A percentile compares a stretch with the other conserved stretches of the same genome.
These are phyloP conservation scores for Cichlasoma orientale DNA, from an alignment of 2,797 vertebrate species.

Conservation along the genomic window DNA sequence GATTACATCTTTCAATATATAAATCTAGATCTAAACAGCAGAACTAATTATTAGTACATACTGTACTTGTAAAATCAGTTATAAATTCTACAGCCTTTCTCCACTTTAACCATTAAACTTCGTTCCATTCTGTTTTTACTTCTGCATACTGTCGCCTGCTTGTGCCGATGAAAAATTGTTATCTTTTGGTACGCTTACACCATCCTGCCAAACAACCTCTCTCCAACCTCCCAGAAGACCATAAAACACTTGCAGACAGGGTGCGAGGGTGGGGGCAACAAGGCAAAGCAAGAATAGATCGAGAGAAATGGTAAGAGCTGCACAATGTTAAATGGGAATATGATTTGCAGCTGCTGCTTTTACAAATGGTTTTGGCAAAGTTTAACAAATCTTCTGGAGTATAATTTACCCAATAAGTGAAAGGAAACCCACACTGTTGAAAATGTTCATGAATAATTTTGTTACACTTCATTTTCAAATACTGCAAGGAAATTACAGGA, in stretches of 20 bases:
- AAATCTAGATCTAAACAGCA: neutral
- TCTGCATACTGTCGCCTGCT: neutral
- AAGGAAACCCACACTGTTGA: constrained; percentile 24
- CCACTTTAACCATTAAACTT: constrained; percentile 2
- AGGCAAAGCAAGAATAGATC: constrained; percentile 38
- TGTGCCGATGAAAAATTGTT: constrained; percentile 41
- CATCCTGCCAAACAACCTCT: constrained; percentile 48
- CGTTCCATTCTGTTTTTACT: neutral
- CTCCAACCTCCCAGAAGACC: constrained; percentile 54
- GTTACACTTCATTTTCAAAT: constrained; percentile 58
- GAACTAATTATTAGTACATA: neutral
- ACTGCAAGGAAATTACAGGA: constrained; percentile 16
- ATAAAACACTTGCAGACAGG: constrained; percentile 47
- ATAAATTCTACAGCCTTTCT: neutral
- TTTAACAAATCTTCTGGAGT: constrained; percentile 38
- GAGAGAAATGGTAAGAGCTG: constrained; percentile 40
- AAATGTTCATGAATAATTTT: constrained; percentile 64
- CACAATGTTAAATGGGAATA: constrained; percentile 37
- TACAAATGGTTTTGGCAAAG: constrained; percentile 47
- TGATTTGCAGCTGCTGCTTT: constrained; percentile 39
- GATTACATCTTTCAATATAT: neutral
- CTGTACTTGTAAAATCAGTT: neutral
- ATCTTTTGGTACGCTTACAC: constrained; percentile 45
- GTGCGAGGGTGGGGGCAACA: constrained; percentile 35
- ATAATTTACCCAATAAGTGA: constrained; percentile 42